phyloP scores from a whole-genome alignment of 2,797 vertebrate genomes.

The Myotis findleyi region DNA sequence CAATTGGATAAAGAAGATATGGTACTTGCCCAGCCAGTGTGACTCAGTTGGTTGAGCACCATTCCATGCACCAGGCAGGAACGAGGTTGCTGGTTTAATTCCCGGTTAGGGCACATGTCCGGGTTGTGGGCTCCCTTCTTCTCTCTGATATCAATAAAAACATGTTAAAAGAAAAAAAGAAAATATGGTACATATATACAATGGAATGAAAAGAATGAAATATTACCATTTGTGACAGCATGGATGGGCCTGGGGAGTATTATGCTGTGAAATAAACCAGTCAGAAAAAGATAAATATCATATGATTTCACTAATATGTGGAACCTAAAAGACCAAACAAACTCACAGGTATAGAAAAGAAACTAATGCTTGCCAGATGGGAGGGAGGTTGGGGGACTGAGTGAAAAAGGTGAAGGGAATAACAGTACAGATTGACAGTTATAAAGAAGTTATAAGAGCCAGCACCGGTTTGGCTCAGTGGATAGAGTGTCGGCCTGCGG shows the following conservation, averaged over 20 bases:
- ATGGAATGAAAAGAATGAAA: neutral
- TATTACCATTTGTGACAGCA: neutral
- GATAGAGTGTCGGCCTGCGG: too few relatives aligned
- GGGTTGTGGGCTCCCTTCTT: neutral
- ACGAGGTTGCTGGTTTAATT: neutral
- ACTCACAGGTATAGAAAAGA: neutral
- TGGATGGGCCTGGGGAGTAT: neutral
- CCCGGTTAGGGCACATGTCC: neutral
- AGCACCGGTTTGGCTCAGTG: too few relatives aligned
- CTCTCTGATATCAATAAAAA: neutral
- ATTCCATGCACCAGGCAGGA: neutral
- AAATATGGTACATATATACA: too few relatives aligned
- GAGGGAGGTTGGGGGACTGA: neutral
- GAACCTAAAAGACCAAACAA: neutral
- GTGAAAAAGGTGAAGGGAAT: neutral
- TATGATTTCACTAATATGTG: neutral
- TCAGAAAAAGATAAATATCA: neutral
- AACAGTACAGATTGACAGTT: neutral
- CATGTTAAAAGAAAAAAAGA: neutral
- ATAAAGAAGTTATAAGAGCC: neutral
- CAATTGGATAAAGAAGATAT: neutral
- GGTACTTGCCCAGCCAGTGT: neutral
- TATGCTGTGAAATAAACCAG: neutral
- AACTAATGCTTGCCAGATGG: neutral
- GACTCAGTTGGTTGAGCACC: neutral